These are phyloP conservation scores for Zaprionus ornatus DNA, from an alignment of 1,140 invertebrate genomes.

Conservation along the genomic window DNA sequence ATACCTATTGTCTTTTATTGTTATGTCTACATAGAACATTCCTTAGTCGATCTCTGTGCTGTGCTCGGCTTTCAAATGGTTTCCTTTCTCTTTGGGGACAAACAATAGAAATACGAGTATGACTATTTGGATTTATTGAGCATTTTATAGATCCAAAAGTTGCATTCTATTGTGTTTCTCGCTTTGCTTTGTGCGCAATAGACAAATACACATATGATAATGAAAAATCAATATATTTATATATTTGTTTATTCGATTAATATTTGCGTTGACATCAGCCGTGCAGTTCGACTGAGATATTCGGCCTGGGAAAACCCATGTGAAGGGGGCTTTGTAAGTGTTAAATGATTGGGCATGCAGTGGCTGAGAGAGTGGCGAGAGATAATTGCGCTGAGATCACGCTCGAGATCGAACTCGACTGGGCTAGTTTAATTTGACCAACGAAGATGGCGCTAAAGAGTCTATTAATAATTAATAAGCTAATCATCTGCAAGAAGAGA, in stretches of 20 bases:
- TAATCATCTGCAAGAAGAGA: constrained; percentile 13
- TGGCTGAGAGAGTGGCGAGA: neutral
- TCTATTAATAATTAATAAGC: constrained; percentile 21
- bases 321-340: constrained; percentile 35
- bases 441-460: constrained; percentile 6
- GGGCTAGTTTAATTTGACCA: constrained; percentile 12
- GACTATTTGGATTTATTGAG: constrained; percentile 12
- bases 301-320: neutral
- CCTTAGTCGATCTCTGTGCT: neutral
- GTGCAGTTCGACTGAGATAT: constrained; percentile 13
- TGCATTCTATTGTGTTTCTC: constrained; percentile 20
- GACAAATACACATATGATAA: constrained; percentile 17
- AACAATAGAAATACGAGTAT: constrained; percentile 8
- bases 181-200: constrained; percentile 7
- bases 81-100: neutral
- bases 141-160: constrained; percentile 24
- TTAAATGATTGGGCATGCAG: constrained; percentile 48
- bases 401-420: neutral
- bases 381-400: constrained; percentile 35
- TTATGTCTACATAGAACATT: neutral
- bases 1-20: neutral
- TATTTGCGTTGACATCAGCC: constrained; percentile 72
- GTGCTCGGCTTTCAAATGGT: neutral
- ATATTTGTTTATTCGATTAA: constrained; percentile 13
- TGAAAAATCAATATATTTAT: constrained; percentile 11